These are phyloP conservation scores for Esperia sulphurella DNA, from an alignment of 2,888 invertebrate genomes.

Conservation along the genomic window DNA sequence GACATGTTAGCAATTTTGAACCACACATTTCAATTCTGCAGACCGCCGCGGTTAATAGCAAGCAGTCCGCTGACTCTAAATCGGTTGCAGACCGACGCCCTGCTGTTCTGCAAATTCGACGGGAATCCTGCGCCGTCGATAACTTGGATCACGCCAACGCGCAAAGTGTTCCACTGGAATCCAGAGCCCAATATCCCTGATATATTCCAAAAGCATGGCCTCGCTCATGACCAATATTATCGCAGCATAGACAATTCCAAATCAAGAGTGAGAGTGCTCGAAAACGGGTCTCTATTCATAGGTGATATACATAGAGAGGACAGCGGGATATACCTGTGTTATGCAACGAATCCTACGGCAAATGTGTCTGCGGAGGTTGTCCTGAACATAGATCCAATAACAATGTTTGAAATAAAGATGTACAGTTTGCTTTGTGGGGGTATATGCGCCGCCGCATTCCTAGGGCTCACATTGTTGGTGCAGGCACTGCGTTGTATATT, in stretches of 20 bases:
- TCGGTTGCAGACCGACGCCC: constrained; percentile 82
- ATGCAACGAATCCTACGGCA: constrained; percentile 90
- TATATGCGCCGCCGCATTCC: constrained; percentile 87
- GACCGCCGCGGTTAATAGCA: constrained; percentile 79
- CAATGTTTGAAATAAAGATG: constrained; percentile 90
- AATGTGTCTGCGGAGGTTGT: constrained; percentile 87
- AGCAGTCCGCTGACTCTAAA: constrained; percentile 82
- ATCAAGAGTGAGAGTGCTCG: constrained; percentile 82
- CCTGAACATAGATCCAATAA: constrained; percentile 91
- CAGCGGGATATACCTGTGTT: constrained; percentile 91
- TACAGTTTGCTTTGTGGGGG: constrained; percentile 91
- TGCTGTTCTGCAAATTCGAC: constrained; percentile 86
- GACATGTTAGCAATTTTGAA: constrained; percentile 85
- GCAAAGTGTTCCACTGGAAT: constrained; percentile 87
- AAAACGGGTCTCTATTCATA: constrained; percentile 89
- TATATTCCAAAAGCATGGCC: constrained; percentile 83
- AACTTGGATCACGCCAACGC: constrained; percentile 90
- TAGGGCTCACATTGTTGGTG: constrained; percentile 87
- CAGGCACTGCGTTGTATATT: constrained; percentile 86
- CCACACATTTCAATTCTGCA: constrained; percentile 82
- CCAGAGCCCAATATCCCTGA: constrained; percentile 84
- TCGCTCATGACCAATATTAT: constrained; percentile 78
- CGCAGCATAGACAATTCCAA: constrained; percentile 63
- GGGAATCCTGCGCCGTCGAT: constrained; percentile 89
- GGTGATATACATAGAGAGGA: constrained; percentile 86